Base-by-base conservation (phyloP, 2,797 vertebrate genomes). In the Hirundo rustica region DNA sequence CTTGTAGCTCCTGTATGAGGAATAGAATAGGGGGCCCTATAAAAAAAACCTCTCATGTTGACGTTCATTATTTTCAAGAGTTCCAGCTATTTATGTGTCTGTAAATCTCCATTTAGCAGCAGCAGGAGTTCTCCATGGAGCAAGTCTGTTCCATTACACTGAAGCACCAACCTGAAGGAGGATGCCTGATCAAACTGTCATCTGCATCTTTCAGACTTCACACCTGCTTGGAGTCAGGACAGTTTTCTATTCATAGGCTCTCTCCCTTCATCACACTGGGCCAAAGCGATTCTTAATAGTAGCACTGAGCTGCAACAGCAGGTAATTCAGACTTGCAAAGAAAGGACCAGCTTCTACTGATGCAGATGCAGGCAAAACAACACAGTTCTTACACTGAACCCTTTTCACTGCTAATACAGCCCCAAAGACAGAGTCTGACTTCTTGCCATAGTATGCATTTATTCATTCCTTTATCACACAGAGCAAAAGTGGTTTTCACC, bases 161-260 rank as follows among this genome's bases (percentile, higher is more conserved):
- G 55, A 71, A 83, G 74, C 74, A 71, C 16, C 64, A 73, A 74
- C 36, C 90, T 88, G 80, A 94, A 82, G 88, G 71, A 85, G 86
- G 75, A 87, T 65, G 77, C 50, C 79, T 51, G 44, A 91, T 72
- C 71, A 72, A 85, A 80, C 65, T 68, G 65, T 94, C 88, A 74
- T 81, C 66, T 66, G 87, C 73, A 88, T 93, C 95, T 80, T 96
- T 94, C 89, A 94, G 85, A n/a, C 70, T 94, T 89, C 84, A 94
- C 92, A 97, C 89, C 89, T 97, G 92, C 92, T 94, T 92, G 92
- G 93, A 95, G 66, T 58, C 87, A 68, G 64, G 85, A 89, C 93
- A 94, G 76, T 75, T 97, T 96, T 92, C 89, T 60, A 89, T 95
- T 97, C 85, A 85, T 62, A 45, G 72, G 53, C 65, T 80, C 68